Evolutionary conservation across 1,140 invertebrate species (phyloP), one percentile per base, ranked within the genome.

Genomic region (Homalodisca vitripennis): DNA sequence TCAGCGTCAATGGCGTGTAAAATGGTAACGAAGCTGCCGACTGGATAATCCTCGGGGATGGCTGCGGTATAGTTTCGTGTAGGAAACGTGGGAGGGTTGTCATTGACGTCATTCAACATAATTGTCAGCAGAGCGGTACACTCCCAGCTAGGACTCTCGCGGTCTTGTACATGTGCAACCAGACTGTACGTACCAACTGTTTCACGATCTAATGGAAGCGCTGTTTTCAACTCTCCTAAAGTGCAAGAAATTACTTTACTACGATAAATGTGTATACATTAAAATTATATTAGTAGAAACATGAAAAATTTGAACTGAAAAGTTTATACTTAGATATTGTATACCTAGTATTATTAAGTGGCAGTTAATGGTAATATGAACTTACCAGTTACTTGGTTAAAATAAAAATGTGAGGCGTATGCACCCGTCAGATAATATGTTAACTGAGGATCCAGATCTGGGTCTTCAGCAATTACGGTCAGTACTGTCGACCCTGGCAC

Each of bases 1-100:
- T 97, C 94, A 6, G 87, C 84, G 78, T 97, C 94, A 0, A 87
- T 90, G 0, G 94, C 92, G 77, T 92, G 88, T 17, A 95, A 87
- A 81, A 92, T 92, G 0, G 89, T 89, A 0, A 94, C 88, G n/a
- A 94, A 79, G 1, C 91, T 93, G 3, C 91, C 90, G 20, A 91
- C 78, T 76, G 92, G 88, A 0, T 92, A 89, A 78, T 96, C 92
- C 82, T 98, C 94, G 1, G 89, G 86, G 48, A 98, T 82, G 32
- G 89, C 89, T 3, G 93, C 89, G 70, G 89, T 91, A 78, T 95
- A 97, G 14, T 88, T 82, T 2, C 85, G 80, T 78, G 91, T 84
- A 0, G 88, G 86, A 79, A 97, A 98, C 71, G 84, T 80, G 0
- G 95, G 95, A 6, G 87, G 80, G 80, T 96, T 95, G 75, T 97